Evolutionary conservation across 2,888 invertebrate species (phyloP), one percentile per base, ranked within the genome.

Genomic region (Rhimphoctona megacephalus): DNA sequence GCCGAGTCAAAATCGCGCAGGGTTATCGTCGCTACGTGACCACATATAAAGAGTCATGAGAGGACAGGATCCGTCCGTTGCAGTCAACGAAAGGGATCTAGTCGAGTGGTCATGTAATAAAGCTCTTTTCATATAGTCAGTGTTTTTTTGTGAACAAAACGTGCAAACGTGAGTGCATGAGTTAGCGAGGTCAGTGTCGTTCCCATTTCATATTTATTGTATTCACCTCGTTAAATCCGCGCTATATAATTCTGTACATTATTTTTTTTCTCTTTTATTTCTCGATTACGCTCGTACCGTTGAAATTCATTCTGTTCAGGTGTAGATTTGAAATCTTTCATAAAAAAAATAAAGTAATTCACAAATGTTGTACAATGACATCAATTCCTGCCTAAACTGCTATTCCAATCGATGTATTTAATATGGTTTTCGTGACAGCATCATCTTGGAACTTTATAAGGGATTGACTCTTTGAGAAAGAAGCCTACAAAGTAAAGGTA

Each of bases 151-250:
- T 46, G 19, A 39, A 77, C 54, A 43, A 83, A 83, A 81, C 83
- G 83, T 86, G 83, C 76, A 64, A 70, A 54, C 79, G 91, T 90
- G 92, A 89, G 91, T 91, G 92, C 93, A 92, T 91, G 91, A 93
- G 93, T 91, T 90, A 90, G 92, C 91, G 93, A 93, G 93, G 93
- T 93, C 93, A 93, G 93, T 91, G 90, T 89, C 86, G 87, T 87
- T 85, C 85, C 67, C 85, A 81, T 85, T 87, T 77, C 84, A 30
- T 54, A 43, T 67, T 57, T 43, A 54, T 78, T 73, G 61, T 54
- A 66, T 43, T 57, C 49, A 19, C 49, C 33, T 61, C 52, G 39
- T 70, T 57, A 14, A 33, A 66, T 64, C 46, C 49, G 25, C 7
- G 30, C 49, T 22, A n/a, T 36, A 11, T 36, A 17, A 22, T 36